A percentile compares a stretch with the other conserved stretches of the same genome.
Conservation (phyloP, 1,140 invertebrate genomes). For the Watersipora subatra region DNA sequence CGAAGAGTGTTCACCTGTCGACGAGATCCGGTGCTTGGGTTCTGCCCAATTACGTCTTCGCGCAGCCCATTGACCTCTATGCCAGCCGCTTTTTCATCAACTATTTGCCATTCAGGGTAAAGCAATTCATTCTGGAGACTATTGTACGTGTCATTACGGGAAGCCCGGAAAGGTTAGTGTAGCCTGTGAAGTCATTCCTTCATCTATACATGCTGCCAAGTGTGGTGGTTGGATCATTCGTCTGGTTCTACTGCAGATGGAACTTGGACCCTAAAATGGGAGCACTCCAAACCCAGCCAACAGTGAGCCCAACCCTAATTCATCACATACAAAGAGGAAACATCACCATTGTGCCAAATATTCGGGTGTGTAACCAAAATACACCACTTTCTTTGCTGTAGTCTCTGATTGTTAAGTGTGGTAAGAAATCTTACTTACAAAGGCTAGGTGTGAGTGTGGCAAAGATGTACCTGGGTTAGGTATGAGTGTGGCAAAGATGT, state of each 20-base stretch:
- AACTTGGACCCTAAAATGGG: conserved; percentile 35
- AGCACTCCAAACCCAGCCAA: conserved; percentile 30
- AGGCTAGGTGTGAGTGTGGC: no score
- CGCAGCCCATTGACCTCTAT: conserved; percentile 27
- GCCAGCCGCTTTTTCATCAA: conserved; percentile 24
- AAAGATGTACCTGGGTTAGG: no score
- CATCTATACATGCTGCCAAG: no score
- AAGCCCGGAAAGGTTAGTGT: conserved; percentile 23
- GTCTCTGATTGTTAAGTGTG: no score
- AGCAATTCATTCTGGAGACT: conserved; percentile 20
- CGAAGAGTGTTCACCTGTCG: conserved; percentile 29
- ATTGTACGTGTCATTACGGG: conserved; percentile 23
- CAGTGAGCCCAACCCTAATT: conserved; percentile 30
- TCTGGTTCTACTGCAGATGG: no score
- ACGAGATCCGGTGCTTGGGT: conserved; percentile 34
- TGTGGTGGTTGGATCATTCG: no score
- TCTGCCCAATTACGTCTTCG: conserved; percentile 31
- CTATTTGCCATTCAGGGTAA: conserved; percentile 21
- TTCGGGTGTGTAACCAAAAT: conserved; percentile 19
- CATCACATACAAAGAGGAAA: conserved; percentile 32
- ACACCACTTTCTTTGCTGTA: conserved; percentile 2
- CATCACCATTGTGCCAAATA: conserved; percentile 27
- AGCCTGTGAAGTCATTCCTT: no score
- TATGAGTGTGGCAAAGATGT: no score
- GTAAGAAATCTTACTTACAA: no score